Conservation (phyloP, 2,797 vertebrate genomes). For the Notoglanidium macrostoma region DNA sequence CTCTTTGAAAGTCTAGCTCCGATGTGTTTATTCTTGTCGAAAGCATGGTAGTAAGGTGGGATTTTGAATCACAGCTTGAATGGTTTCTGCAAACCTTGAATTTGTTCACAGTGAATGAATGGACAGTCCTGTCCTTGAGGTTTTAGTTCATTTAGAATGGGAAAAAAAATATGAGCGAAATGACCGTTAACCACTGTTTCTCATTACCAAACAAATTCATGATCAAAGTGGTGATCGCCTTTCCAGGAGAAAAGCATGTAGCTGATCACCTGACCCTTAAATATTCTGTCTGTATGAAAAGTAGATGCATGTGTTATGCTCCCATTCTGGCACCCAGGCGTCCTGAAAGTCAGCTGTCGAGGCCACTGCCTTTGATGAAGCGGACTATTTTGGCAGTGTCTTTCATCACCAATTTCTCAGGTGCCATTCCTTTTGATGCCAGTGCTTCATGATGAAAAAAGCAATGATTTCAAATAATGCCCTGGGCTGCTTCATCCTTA, state of each 20-base stretch:
- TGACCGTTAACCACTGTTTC: background rate
- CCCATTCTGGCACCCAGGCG: background rate
- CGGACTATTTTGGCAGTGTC: background rate
- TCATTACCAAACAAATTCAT: background rate
- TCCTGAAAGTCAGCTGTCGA: background rate
- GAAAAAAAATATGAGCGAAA: background rate
- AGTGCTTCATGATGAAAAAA: conserved; percentile 1
- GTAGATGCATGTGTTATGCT: background rate
- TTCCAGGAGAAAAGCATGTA: background rate
- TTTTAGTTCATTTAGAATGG: background rate
- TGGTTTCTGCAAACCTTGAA: background rate
- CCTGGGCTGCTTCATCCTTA: background rate
- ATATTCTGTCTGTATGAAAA: background rate
- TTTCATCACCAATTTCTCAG: conserved; percentile 21
- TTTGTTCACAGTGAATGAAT: background rate
- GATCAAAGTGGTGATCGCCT: background rate
- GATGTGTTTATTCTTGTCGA: background rate
- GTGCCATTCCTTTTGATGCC: background rate
- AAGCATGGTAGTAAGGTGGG: background rate
- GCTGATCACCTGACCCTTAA: background rate
- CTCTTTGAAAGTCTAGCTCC: background rate
- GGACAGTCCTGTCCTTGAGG: background rate
- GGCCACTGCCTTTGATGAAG: background rate
- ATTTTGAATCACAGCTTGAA: background rate
- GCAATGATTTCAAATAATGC: background rate